Conservation (phyloP, 2,113 vertebrate species). For the Gracilinanus agilis region DNA sequence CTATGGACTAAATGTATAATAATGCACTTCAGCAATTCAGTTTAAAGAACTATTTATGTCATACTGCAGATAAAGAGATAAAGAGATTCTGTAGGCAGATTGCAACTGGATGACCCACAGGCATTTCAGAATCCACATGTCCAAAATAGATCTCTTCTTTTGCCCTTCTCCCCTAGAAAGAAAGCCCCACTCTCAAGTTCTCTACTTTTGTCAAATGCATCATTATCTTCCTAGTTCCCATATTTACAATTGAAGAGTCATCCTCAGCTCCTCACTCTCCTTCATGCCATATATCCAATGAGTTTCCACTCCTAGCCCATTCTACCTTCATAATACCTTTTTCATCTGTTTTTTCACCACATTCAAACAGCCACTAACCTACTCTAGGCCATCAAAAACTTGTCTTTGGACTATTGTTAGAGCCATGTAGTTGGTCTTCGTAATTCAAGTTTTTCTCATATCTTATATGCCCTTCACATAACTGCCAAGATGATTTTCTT, state of each 20-base stretch:
- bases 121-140: neutral
- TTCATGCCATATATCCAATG: neutral
- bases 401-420: neutral
- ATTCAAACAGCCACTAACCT: neutral
- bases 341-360: neutral
- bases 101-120: neutral
- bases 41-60: slow-evolving; percentile 54
- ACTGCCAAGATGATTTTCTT: neutral
- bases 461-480: neutral
- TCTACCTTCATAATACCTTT: neutral
- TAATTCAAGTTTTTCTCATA: neutral
- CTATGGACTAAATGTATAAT: slow-evolving; percentile 59
- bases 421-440: neutral
- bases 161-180: neutral
- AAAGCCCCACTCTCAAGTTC: neutral
- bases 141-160: neutral
- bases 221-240: neutral
- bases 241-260: neutral
- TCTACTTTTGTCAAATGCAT: neutral
- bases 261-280: neutral
- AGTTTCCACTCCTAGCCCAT: neutral
- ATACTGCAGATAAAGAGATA: slow-evolving; percentile 42
- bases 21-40: slow-evolving; percentile 59
- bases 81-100: neutral
- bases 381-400: neutral